Percentiles rank a stretch among this genome's conserved stretches.
Conservation (phyloP, 2,113 vertebrate species). For the Panthera leo region DNA sequence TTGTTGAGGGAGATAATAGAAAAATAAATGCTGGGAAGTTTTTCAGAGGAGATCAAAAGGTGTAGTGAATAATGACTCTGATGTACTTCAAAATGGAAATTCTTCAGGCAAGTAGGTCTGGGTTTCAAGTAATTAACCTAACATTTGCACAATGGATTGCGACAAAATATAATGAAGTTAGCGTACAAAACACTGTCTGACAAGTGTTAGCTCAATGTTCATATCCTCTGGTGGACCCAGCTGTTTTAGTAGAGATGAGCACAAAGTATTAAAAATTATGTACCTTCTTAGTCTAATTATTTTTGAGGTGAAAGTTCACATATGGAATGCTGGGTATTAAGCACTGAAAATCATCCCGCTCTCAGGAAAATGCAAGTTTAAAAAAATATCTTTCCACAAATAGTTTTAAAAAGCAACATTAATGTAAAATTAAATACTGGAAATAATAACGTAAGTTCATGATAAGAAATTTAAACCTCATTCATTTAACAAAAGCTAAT, state of each 20-base stretch:
- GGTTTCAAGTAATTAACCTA: slow-evolving; percentile 62
- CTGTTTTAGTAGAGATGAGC: neutral
- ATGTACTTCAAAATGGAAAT: slow-evolving; percentile 56
- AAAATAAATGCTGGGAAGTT: slow-evolving; percentile 36
- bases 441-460: slow-evolving; percentile 25
- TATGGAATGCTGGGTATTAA: neutral
- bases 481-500: slow-evolving; percentile 47
- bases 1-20: slow-evolving; percentile 31
- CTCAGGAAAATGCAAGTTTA: slow-evolving; percentile 1
- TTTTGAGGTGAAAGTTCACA: slow-evolving; percentile 46
- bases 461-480: slow-evolving; percentile 46
- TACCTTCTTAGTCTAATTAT: neutral
- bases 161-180: slow-evolving; percentile 59
- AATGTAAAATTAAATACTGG: slow-evolving; percentile 19
- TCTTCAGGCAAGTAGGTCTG: slow-evolving; percentile 43
- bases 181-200: slow-evolving; percentile 29
- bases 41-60: slow-evolving; percentile 61
- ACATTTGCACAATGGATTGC: slow-evolving; percentile 46
- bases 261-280: slow-evolving; percentile 39
- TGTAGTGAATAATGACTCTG: slow-evolving; percentile 40
- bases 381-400: slow-evolving; percentile 38
- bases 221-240: neutral
- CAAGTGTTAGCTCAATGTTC: slow-evolving; percentile 44
- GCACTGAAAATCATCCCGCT: slow-evolving; percentile 8
- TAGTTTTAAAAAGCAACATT: slow-evolving; percentile 51